These are phyloP conservation scores for Galeruca laticollis DNA, from an alignment of 2,888 invertebrate species.

Conservation along the genomic window DNA sequence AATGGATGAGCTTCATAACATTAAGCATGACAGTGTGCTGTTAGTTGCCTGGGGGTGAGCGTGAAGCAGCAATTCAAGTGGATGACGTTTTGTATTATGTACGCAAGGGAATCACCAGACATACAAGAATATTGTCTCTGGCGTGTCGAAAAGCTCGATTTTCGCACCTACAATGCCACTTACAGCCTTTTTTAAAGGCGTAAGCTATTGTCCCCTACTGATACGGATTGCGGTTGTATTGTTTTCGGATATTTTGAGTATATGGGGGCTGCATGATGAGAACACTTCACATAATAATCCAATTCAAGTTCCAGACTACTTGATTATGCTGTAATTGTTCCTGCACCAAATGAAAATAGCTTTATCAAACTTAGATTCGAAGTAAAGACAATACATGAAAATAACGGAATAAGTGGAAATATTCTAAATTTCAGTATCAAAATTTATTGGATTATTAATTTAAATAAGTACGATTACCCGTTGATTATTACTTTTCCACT, in stretches of 20 bases:
- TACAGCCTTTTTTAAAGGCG: constrained; percentile 47
- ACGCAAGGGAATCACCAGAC: constrained; percentile 33
- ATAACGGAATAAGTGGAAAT: too few relatives aligned
- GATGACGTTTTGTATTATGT: constrained; percentile 48
- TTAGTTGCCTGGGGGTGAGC: constrained; percentile 39
- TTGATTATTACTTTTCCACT: too few relatives aligned
- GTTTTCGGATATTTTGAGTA: constrained; percentile 23
- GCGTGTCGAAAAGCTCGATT: constrained; percentile 53
- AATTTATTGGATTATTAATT: too few relatives aligned
- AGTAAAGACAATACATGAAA: too few relatives aligned
- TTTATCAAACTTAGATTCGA: too few relatives aligned
- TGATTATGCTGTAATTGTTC: background rate
- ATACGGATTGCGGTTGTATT: constrained; percentile 16
- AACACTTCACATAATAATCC: background rate
- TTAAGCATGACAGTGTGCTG: constrained; percentile 50
- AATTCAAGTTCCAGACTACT: constrained; percentile 1
- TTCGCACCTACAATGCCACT: constrained; percentile 56
- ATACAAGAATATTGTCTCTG: constrained; percentile 51
- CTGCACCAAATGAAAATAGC: too few relatives aligned
- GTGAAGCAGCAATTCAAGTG: constrained; percentile 41
- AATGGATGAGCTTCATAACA: constrained; percentile 48
- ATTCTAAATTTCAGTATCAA: too few relatives aligned
- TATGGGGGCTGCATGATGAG: background rate
- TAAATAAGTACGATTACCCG: too few relatives aligned
- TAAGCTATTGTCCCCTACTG: constrained; percentile 26